Evolutionary conservation across 2,113 vertebrate species (phyloP).

Genomic region (Scatophagus argus): DNA sequence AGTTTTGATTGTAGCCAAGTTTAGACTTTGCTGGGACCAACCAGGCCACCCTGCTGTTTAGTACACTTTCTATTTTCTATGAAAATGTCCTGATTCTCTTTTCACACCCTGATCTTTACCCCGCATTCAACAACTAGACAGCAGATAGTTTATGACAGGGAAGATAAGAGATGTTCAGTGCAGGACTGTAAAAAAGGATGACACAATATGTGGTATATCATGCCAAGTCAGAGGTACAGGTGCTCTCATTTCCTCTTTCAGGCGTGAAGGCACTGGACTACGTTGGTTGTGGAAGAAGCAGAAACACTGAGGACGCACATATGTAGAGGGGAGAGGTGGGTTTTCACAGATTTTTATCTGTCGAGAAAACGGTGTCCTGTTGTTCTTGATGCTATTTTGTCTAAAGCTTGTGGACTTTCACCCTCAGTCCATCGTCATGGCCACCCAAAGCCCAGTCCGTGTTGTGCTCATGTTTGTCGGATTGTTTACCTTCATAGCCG

Average conservation of each 20-base stretch:
- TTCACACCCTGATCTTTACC: constrained; percentile 9
- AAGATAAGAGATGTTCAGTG: constrained; percentile 49
- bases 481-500: constrained; percentile 49
- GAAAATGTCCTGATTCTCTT: background rate
- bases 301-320: background rate
- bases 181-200: constrained; percentile 59
- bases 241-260: background rate
- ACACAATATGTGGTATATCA: constrained; percentile 22
- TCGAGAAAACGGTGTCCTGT: background rate
- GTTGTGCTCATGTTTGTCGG: constrained; percentile 63
- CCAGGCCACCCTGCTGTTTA: background rate
- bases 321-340: background rate
- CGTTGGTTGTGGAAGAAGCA: background rate
- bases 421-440: constrained; percentile 47
- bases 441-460: constrained; percentile 18
- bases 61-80: background rate
- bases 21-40: background rate
- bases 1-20: no score
- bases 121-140: constrained; percentile 26
- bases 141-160: constrained; percentile 48
- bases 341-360: background rate
- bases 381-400: background rate
- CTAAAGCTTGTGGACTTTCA: constrained; percentile 30
- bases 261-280: background rate
- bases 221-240: background rate